Conservation (phyloP, 2,797 vertebrate species). For the Otus scops region DNA sequence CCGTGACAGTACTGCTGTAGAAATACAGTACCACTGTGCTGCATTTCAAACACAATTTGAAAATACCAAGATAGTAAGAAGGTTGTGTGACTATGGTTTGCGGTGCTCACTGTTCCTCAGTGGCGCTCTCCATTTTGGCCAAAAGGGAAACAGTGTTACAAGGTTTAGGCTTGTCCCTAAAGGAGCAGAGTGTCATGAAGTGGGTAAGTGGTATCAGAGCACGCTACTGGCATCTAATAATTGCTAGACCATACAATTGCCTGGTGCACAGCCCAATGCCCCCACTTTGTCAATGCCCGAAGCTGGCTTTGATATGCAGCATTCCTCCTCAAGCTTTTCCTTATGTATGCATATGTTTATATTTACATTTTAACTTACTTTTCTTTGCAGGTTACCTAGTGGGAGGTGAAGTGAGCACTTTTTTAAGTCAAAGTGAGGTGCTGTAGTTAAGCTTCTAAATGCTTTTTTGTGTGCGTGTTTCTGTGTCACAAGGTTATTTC, state of each 20-base stretch:
- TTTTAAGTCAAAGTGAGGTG: neutral
- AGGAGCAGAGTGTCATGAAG: neutral
- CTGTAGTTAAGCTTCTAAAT: neutral
- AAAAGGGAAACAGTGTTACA: neutral
- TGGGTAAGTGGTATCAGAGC: neutral
- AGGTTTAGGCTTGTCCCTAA: neutral
- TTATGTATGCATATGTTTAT: neutral
- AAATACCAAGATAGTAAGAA: neutral
- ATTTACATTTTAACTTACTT: neutral
- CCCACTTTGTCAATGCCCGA: neutral
- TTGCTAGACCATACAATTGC: neutral
- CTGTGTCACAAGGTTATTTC: neutral
- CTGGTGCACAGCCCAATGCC: neutral
- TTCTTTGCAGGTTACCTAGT: neutral
- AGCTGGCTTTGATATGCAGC: neutral
- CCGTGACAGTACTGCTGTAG: neutral
- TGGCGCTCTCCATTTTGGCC: neutral
- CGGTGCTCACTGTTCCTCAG: accelerated
- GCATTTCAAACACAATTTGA: neutral
- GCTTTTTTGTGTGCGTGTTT: neutral
- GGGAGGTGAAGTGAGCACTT: neutral
- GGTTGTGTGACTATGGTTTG: neutral
- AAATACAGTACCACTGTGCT: neutral
- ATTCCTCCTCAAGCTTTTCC: neutral
- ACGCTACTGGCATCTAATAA: neutral